Evolutionary conservation across 35 echinoderm and acorn worm genomes (phyloP), one percentile per base, ranked within the genome.

Genomic region (Strongylocentrotus purpuratus): DNA sequence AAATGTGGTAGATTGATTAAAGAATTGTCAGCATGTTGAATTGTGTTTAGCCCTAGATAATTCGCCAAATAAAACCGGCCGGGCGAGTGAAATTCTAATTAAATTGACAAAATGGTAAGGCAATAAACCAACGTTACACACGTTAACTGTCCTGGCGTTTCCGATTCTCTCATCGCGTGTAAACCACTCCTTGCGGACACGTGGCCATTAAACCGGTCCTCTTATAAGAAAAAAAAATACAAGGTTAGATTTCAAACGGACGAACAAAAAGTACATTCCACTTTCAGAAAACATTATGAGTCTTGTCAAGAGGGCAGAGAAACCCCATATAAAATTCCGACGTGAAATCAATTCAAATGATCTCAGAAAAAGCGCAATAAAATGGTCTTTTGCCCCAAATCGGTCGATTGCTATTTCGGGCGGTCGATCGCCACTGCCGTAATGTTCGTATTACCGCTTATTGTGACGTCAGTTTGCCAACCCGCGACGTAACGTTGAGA

Each of bases 191-290:
- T 78, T 28, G 20, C 28, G 4, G 20, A 78, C 65, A 78, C 65
- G 65, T 28, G 65, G 20, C 65, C 20, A n/a, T 2, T 9, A 55
- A 55, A 12, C 15, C 50, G 12, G 48, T 50, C 50, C 7, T 15
- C 50, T 55, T 11, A 0, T 14, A 55, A 55, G 3, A 41, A 41
- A 41, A 41, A 41, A 17, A 78, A 22, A 78, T 78, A 8, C 65
- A 41, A 3, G 35, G 35, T 41, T 41, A 41, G 11, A 55, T 78
- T 6, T 78, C 65, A 18, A n/a, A 78, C 6, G 65, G 65, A n/a
- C 22, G 65, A 78, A 78, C 65, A n/a, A 78, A 78, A 78, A 78
- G 65, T 78, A 78, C 65, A 78, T 78, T 78, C 20, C 65, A 78
- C 65, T 78, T 78, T 78, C 0, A 7, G 65, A 28, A 78, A 78